Base-by-base conservation (phyloP, 2,113 vertebrate genomes). In the Ploceus nigricollis region DNA sequence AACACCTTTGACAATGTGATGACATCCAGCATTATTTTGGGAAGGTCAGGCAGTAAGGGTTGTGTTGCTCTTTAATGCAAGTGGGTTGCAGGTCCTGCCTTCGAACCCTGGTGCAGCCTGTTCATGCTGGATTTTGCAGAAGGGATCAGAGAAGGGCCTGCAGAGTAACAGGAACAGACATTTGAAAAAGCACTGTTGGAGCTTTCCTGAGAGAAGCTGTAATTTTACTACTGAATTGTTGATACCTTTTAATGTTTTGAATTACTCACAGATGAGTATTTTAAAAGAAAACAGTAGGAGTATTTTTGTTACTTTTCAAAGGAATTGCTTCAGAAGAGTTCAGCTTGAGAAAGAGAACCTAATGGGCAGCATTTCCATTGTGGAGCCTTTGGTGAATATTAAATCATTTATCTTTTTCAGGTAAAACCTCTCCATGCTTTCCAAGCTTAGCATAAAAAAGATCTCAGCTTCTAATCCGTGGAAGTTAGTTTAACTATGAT, bases 401-500 rank as follows among this genome's bases (percentile, higher is more conserved):
- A 64, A 89, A 66, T 86, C 5, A 54, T 92, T 93, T 78, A 13
- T 75, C 71, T 84, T 85, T 91, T 73, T 35, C 40, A 84, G 57
- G 48, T 86, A 81, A 60, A 87, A 31, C 30, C 40, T 42, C 33
- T 88, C 64, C 69, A 93, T 6, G 8, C 35, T 91, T 60, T 91
- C 90, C 80, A 94, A 71, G 81, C 42, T 80, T 79, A 89, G 48
- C 54, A 45, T 72, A 78, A 82, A 90, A 92, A 76, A 73, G 18
- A 85, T 63, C 51, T 90, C 44, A 58, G 40, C 42, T 83, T 84
- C 61, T 89, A 45, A 71, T 86, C 35, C 40, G 2, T 44, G 42
- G 79, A 95, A 57, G 48, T 91, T 86, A 93, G 51, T 82, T 94
- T 48, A 90, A 58, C 91, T 87, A 23, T 51, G 69, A 94, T 60